A percentile compares a stretch with the other conserved stretches of the same genome.
These are phyloP conservation scores for Entomobrya multifasciata DNA, from an alignment of 2,888 invertebrate genomes.

Conservation along the genomic window DNA sequence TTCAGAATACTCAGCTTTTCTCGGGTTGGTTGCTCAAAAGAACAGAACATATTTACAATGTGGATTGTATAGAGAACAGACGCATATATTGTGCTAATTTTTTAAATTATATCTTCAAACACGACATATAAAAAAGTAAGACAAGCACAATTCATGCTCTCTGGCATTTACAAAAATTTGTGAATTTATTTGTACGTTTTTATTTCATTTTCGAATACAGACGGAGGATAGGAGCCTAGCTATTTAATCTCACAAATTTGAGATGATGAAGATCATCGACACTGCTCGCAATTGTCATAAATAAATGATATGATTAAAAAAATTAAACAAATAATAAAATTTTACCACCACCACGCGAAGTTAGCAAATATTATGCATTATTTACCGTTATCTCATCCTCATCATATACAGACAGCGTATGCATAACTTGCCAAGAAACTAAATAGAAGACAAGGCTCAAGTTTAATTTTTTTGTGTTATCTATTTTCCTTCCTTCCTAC, in stretches of 20 bases:
- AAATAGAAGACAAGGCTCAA: neutral
- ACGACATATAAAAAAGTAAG: too few relatives aligned
- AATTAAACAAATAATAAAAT: constrained; percentile 6
- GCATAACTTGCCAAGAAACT: constrained; percentile 2
- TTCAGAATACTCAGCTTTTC: too few relatives aligned
- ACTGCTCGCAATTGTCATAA: constrained; percentile 47
- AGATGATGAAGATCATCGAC: neutral
- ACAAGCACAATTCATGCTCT: neutral
- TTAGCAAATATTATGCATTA: constrained; percentile 32
- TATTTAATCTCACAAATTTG: neutral
- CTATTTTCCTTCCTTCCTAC: constrained; percentile 38
- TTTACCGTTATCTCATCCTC: neutral
- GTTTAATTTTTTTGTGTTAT: constrained; percentile 2
- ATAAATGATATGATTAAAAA: constrained; percentile 53
- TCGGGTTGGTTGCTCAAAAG: constrained; percentile 16
- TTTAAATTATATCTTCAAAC: too few relatives aligned
- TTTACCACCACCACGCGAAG: constrained; percentile 3
- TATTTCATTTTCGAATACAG: neutral
- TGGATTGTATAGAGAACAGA: too few relatives aligned
- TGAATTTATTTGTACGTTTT: neutral
- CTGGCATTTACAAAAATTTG: neutral
- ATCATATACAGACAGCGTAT: neutral
- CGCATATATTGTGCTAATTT: too few relatives aligned
- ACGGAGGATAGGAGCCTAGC: neutral
- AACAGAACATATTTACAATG: neutral